Conservation (phyloP, 2,888 invertebrate genomes). For the Didymodactylos carnosus region DNA sequence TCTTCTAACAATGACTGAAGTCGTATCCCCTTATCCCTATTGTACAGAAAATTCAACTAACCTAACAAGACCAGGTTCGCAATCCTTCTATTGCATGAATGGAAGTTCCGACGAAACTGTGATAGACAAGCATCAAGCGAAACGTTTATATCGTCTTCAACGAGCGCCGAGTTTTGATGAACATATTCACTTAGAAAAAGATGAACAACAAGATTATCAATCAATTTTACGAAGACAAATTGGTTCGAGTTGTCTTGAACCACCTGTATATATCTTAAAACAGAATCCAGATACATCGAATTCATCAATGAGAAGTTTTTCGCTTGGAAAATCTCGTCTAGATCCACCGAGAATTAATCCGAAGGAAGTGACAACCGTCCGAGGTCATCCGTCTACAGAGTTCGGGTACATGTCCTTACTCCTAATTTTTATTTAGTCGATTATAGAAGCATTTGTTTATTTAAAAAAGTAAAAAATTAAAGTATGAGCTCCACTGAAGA, state of each 20-base stretch:
- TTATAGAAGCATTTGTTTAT: too few species aligned
- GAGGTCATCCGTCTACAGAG: not conserved
- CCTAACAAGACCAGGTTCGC: not conserved
- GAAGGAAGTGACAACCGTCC: not conserved
- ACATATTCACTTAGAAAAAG: not conserved
- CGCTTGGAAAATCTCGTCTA: conserved; percentile 1
- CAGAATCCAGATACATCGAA: not conserved
- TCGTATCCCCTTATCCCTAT: not conserved
- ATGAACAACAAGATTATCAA: not conserved
- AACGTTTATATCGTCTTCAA: not conserved
- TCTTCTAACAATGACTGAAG: not conserved
- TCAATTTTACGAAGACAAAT: not conserved
- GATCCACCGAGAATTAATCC: conserved; percentile 5
- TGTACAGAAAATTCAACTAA: not conserved
- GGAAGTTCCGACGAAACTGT: not conserved
- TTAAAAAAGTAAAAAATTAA: too few species aligned
- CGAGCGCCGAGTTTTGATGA: not conserved
- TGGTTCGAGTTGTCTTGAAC: not conserved
- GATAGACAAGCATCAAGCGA: not conserved
- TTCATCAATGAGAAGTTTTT: not conserved
- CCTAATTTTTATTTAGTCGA: too few species aligned
- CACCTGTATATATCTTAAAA: not conserved
- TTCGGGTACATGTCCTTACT: too few species aligned
- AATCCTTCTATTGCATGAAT: not conserved
- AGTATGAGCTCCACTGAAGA: too few species aligned